phyloP scores from a whole-genome alignment of 2,113 vertebrate species.

The Zapornia atra region DNA sequence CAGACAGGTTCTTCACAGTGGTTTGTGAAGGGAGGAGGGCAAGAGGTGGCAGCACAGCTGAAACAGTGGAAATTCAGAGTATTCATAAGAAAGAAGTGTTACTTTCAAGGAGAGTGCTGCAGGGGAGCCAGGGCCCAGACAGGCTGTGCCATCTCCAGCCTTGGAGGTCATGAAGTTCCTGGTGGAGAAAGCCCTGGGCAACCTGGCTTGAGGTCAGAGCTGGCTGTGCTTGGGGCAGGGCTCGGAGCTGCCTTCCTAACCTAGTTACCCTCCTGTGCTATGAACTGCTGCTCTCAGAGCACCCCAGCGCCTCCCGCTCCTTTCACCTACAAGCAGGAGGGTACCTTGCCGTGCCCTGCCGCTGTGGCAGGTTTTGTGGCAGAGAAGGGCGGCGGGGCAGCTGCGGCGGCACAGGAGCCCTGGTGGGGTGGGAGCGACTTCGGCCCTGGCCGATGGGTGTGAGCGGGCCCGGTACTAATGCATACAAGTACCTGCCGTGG shows the following conservation, averaged over 20 bases:
- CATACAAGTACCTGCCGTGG: accelerated
- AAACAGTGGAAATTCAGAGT: neutral
- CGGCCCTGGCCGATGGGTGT: neutral
- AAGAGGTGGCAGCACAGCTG: neutral
- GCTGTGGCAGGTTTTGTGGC: neutral
- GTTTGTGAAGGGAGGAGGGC: neutral
- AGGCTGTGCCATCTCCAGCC: too few relatives aligned
- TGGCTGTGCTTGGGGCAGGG: neutral
- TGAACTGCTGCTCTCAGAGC: neutral
- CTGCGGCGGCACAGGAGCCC: neutral
- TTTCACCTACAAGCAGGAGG: neutral
- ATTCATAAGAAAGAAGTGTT: accelerated
- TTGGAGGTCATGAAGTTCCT: neutral
- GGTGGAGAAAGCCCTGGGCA: neutral
- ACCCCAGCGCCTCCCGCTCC: neutral
- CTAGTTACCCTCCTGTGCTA: neutral
- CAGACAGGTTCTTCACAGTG: too few relatives aligned
- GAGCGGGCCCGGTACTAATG: accelerated
- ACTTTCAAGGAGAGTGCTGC: neutral
- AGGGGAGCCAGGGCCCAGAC: too few relatives aligned
- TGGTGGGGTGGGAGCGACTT: neutral
- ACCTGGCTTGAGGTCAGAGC: neutral
- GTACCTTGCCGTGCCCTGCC: accelerated
- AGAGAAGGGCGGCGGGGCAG: neutral
- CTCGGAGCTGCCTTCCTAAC: neutral